Evolutionary conservation across 2,797 vertebrate species (phyloP).

Genomic region (Tamandua tetradactyla): DNA sequence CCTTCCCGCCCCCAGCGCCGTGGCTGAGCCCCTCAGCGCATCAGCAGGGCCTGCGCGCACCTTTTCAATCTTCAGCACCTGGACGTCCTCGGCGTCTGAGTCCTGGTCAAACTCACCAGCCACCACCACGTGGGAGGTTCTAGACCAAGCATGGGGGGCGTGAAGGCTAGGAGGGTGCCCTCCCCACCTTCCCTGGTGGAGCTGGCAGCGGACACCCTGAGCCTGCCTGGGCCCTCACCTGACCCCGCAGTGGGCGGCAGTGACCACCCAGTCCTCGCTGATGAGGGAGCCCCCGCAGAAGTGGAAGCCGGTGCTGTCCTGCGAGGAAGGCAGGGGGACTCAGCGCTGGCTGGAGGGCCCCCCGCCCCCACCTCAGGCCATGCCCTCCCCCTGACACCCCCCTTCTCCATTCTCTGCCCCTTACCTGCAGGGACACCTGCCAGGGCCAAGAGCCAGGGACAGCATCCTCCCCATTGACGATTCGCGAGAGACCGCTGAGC

Average conservation of each 20-base stretch:
- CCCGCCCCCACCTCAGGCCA: too few species aligned
- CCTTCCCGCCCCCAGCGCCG: fast-evolving
- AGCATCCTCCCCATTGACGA: constrained; percentile 90
- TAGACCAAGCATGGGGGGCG: constrained; percentile 53
- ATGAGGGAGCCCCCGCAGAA: constrained; percentile 92
- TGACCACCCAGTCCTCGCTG: constrained; percentile 89
- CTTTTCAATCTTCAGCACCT: constrained; percentile 82
- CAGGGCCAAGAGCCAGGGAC: constrained; percentile 91
- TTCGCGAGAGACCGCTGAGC: constrained; percentile 87
- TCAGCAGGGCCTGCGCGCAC: fast-evolving
- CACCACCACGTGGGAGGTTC: constrained; percentile 84
- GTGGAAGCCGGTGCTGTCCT: constrained; percentile 88
- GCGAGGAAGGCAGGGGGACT: background rate
- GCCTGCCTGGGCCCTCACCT: constrained; percentile 71
- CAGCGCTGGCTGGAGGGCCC: background rate
- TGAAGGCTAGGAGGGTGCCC: background rate
- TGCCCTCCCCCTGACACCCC: background rate
- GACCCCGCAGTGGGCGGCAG: constrained; percentile 88
- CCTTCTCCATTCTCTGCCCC: too few species aligned
- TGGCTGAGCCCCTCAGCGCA: fast-evolving
- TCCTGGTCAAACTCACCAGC: constrained; percentile 88
- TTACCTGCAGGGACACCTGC: constrained; percentile 91
- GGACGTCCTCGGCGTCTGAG: constrained; percentile 84
- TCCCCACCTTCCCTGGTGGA: fast-evolving
- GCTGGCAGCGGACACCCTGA: background rate